Conservation (phyloP, 1,140 invertebrate species). For the Acromyrmex echinatior region DNA sequence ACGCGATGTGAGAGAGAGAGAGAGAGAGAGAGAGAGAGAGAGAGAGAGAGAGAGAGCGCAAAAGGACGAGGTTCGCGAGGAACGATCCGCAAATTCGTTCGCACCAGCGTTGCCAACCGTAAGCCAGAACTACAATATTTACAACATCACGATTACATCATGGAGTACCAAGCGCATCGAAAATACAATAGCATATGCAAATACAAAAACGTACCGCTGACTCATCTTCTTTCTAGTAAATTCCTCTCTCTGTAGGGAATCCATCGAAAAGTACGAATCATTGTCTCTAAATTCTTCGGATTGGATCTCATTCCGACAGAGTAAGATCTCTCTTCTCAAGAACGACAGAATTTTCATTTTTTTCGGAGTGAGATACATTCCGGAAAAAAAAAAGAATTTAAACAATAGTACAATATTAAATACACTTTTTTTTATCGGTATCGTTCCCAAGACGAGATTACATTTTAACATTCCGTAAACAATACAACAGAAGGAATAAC, state of each 20-base stretch:
- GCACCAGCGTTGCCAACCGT: constrained; percentile 52
- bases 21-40: constrained; percentile 12
- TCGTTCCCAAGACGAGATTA: neutral
- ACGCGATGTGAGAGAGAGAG: neutral
- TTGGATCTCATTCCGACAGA: no score
- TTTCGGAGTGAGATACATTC: no score
- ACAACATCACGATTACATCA: constrained; percentile 39
- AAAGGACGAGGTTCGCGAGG: constrained; percentile 43
- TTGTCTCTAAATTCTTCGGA: neutral
- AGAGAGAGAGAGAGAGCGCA: neutral
- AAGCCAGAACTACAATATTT: constrained; percentile 29
- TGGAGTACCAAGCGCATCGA: neutral
- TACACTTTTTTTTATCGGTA: neutral
- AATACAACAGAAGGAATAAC: neutral
- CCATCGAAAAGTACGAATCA: neutral
- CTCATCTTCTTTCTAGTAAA: neutral
- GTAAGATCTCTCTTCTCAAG: no score
- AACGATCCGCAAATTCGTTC: constrained; percentile 51
- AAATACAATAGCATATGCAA: constrained; percentile 12
- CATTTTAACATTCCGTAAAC: neutral
- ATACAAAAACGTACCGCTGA: neutral
- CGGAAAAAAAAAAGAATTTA: no score
- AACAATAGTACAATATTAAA: neutral
- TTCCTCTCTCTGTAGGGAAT: neutral
- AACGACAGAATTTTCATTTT: no score